Conservation (phyloP, 2,888 invertebrate genomes). For the Lasioglossum lativentre region DNA sequence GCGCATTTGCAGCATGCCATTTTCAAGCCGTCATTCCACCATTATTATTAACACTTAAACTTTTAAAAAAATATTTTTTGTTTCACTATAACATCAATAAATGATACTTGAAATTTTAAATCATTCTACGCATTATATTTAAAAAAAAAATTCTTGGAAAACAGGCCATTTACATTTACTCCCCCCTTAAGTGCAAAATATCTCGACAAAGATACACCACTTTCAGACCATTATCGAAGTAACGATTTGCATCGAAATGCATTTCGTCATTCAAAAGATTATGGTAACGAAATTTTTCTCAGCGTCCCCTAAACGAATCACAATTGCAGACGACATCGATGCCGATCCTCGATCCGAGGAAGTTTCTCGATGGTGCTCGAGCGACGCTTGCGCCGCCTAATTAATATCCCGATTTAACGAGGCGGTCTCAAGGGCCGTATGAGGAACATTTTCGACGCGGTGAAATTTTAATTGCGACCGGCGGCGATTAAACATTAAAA, state of each 20-base stretch:
- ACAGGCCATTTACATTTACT: no score
- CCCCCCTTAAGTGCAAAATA: not conserved
- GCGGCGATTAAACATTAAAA: slow-evolving; percentile 50
- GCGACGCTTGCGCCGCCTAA: slow-evolving; percentile 28
- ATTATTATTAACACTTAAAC: no score
- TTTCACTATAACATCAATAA: no score
- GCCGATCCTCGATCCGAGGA: not conserved
- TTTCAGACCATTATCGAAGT: not conserved
- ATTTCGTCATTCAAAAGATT: not conserved
- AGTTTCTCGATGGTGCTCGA: not conserved
- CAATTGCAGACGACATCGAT: not conserved
- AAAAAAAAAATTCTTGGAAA: no score
- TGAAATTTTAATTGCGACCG: slow-evolving; percentile 65
- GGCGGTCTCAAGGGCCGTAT: slow-evolving; percentile 34
- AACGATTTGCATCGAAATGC: not conserved
- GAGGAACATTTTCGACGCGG: slow-evolving; percentile 48
- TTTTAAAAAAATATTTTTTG: no score
- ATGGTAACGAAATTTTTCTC: not conserved
- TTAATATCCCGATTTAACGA: slow-evolving; percentile 55
- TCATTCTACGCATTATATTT: no score
- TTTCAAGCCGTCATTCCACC: no score
- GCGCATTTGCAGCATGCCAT: no score
- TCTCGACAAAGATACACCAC: not conserved
- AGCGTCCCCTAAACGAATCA: not conserved
- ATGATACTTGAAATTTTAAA: no score